Percentiles rank a stretch among this genome's conserved stretches.
Conservation (phyloP, 2,113 vertebrate genomes). For the Calyptommatus sinebrachiatus region DNA sequence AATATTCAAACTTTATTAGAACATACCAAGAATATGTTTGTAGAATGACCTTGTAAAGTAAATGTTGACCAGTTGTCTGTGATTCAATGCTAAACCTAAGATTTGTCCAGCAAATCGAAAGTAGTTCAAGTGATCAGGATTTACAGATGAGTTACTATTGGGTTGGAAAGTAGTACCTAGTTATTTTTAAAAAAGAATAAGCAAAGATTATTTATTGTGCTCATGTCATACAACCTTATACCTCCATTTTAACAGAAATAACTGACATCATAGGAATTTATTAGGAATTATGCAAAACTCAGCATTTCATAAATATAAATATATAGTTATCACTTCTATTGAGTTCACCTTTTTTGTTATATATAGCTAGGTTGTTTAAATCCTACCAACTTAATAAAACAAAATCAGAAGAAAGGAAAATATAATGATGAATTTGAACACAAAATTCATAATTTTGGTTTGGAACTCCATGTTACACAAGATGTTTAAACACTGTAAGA, state of each 20-base stretch:
- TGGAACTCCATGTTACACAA: background rate
- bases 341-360: background rate
- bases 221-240: background rate
- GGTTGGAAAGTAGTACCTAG: slow-evolving; percentile 97
- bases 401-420: too few species aligned
- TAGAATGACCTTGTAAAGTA: slow-evolving; percentile 99
- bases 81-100: slow-evolving; percentile 92
- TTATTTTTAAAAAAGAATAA: slow-evolving; percentile 38
- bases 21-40: slow-evolving; percentile 95
- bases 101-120: slow-evolving; percentile 95
- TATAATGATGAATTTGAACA: background rate
- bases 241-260: background rate
- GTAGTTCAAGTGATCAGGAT: slow-evolving; percentile 97
- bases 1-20: slow-evolving; percentile 32
- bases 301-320: background rate
- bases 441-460: background rate
- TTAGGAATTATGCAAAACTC: background rate
- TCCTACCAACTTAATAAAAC: background rate
- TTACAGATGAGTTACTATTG: slow-evolving; percentile 98
- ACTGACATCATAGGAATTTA: background rate
- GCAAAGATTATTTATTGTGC: background rate
- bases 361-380: background rate
- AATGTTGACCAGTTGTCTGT: slow-evolving; percentile 95
- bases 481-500: background rate
- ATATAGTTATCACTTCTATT: background rate